Percentiles rank a stretch among this genome's conserved stretches.
Conservation (phyloP, 2,113 vertebrate genomes). For the Mormyrus lacerda region DNA sequence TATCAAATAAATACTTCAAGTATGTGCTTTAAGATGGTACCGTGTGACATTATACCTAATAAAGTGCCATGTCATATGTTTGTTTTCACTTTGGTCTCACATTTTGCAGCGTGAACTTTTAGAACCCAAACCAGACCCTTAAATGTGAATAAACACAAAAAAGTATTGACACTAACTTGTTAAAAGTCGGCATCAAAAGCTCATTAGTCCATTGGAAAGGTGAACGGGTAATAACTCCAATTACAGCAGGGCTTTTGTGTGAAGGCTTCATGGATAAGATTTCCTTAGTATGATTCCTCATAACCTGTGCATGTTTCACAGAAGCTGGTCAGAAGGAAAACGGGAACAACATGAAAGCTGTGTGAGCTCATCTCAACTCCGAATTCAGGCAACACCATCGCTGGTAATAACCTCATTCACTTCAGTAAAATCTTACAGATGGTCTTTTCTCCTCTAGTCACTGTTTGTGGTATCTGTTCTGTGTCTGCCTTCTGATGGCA, state of each 20-base stretch:
- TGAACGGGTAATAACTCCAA: not conserved
- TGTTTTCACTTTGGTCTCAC: too few species aligned
- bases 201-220: not conserved
- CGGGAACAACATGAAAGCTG: not conserved
- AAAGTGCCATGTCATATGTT: not conserved
- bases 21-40: not conserved
- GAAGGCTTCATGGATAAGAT: not conserved
- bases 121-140: not conserved
- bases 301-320: not conserved
- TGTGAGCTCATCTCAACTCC: not conserved
- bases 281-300: not conserved
- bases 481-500: not conserved
- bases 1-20: not conserved
- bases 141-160: not conserved
- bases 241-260: not conserved
- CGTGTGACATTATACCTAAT: not conserved
- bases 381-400: constrained; percentile 5
- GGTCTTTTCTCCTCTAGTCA: constrained; percentile 10
- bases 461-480: not conserved
- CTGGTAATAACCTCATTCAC: constrained; percentile 25
- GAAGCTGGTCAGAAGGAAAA: constrained; percentile 9
- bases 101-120: not conserved
- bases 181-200: not conserved
- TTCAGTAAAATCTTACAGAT: constrained; percentile 18
- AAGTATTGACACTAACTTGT: not conserved